A percentile compares a stretch with the other conserved stretches of the same genome.
Evolutionary conservation across 2,888 invertebrate species (phyloP).

Genomic region (Micoletzkya japonica): DNA sequence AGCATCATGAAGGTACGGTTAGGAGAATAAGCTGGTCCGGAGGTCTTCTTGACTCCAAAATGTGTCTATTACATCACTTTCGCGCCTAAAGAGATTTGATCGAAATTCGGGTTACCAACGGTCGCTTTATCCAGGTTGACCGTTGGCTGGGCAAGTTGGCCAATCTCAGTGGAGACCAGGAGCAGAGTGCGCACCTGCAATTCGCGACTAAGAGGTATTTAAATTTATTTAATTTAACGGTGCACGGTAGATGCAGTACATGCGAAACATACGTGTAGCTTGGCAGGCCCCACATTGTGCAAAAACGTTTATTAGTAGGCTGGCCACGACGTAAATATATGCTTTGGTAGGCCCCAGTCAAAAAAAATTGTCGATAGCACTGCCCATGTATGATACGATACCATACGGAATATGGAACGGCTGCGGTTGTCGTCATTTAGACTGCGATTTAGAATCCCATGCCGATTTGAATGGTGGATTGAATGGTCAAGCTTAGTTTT

Average conservation of each 20-base stretch:
- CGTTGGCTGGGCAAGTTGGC: conserved; percentile 77
- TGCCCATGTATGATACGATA: too few relatives aligned
- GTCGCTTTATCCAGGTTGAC: conserved; percentile 68
- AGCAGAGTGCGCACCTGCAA: conserved; percentile 79
- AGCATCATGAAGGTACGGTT: conserved; percentile 47
- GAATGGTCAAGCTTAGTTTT: too few relatives aligned
- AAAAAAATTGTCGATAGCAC: too few relatives aligned
- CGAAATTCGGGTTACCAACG: too few relatives aligned
- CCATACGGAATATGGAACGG: too few relatives aligned
- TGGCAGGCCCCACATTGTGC: conserved; percentile 41
- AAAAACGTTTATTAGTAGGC: too few relatives aligned
- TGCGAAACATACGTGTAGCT: conserved; percentile 22
- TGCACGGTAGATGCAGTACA: not conserved
- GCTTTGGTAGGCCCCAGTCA: not conserved
- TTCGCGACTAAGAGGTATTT: conserved; percentile 73
- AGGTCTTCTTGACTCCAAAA: conserved; percentile 10
- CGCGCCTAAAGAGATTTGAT: too few relatives aligned
- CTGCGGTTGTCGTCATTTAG: not conserved
- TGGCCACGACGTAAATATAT: conserved; percentile 29
- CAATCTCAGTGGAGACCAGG: conserved; percentile 81
- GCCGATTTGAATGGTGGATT: too few relatives aligned
- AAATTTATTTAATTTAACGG: conserved; percentile 16
- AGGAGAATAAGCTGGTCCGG: not conserved
- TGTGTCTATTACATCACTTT: not conserved
- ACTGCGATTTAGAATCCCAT: not conserved